A percentile compares a stretch with the other conserved stretches of the same genome.
Evolutionary conservation across 2,797 vertebrate genomes (phyloP).

Genomic region (Brotula barbata): DNA sequence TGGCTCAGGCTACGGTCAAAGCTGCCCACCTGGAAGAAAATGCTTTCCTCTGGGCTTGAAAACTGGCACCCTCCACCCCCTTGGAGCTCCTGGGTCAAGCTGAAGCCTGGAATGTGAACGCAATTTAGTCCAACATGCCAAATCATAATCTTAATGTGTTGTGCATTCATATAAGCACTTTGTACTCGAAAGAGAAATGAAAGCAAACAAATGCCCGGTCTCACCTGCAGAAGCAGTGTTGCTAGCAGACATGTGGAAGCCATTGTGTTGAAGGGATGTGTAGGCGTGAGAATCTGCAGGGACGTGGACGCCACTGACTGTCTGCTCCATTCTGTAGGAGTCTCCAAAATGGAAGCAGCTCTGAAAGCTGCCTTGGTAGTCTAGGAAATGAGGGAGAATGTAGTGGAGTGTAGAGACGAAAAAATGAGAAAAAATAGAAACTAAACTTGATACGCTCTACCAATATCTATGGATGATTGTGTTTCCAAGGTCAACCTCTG

Average conservation of each 20-base stretch:
- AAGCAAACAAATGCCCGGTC: constrained; percentile 2
- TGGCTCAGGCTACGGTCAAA: constrained; percentile 95
- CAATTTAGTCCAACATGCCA: constrained; percentile 9
- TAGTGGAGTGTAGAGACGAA: background rate
- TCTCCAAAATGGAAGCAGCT: constrained; percentile 94
- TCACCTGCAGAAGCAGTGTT: constrained; percentile 84
- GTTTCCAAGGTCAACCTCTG: constrained; percentile 41
- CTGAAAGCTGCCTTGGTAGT: constrained; percentile 97
- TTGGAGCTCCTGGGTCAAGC: constrained; percentile 82
- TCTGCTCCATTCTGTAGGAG: constrained; percentile 89
- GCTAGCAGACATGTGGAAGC: constrained; percentile 85
- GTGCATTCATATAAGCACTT: background rate
- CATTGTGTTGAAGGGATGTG: constrained; percentile 85
- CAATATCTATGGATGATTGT: constrained; percentile 32
- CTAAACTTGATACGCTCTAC: constrained; percentile 49
- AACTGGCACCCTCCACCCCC: constrained; percentile 82
- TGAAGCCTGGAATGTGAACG: constrained; percentile 82
- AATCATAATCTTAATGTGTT: background rate
- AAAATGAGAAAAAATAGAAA: constrained; percentile 41
- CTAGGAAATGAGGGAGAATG: constrained; percentile 69
- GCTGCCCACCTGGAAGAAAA: constrained; percentile 91
- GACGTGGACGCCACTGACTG: constrained; percentile 78
- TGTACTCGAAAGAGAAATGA: background rate
- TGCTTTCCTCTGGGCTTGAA: constrained; percentile 85
- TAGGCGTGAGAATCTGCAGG: constrained; percentile 85